Conservation (phyloP, 2,113 vertebrate genomes). For the Osmerus eperlanus region DNA sequence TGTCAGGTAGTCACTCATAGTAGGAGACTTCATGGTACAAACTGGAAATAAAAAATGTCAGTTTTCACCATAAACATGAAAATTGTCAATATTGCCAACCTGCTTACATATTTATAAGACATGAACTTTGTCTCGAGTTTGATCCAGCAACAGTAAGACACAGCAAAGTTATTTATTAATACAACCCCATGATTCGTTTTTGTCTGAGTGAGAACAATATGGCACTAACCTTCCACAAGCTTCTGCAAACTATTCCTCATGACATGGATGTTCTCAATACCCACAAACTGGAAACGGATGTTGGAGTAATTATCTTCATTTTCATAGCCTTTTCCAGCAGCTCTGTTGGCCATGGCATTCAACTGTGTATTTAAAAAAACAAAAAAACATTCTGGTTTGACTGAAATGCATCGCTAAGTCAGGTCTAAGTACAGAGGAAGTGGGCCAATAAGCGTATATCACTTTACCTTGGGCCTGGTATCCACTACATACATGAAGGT, state of each 20-base stretch:
- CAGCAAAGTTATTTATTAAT: conserved; percentile 7
- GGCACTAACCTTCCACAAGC: conserved; percentile 74
- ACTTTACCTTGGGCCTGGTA: conserved; percentile 78
- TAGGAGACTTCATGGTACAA: conserved; percentile 76
- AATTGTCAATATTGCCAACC: no score
- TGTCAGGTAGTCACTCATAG: conserved; percentile 81
- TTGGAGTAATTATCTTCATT: conserved; percentile 79
- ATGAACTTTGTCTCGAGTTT: background rate
- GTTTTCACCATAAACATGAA: background rate
- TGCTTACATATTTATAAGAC: background rate
- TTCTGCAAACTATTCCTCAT: conserved; percentile 81
- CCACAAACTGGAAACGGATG: conserved; percentile 80
- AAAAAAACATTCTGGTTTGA: conserved; percentile 2
- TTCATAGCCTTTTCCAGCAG: conserved; percentile 83
- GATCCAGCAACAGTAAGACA: background rate
- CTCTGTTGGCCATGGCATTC: conserved; percentile 80
- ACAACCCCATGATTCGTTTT: background rate
- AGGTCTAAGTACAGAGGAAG: background rate
- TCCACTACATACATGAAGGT: conserved; percentile 83
- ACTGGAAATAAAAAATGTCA: conserved; percentile 49
- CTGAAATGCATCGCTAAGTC: background rate
- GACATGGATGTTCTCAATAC: conserved; percentile 84
- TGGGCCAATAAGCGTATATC: background rate
- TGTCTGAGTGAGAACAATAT: background rate
- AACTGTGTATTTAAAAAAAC: conserved; percentile 62